Evolutionary conservation across 2,888 invertebrate species (phyloP).

Genomic region (Cetonia aurata): DNA sequence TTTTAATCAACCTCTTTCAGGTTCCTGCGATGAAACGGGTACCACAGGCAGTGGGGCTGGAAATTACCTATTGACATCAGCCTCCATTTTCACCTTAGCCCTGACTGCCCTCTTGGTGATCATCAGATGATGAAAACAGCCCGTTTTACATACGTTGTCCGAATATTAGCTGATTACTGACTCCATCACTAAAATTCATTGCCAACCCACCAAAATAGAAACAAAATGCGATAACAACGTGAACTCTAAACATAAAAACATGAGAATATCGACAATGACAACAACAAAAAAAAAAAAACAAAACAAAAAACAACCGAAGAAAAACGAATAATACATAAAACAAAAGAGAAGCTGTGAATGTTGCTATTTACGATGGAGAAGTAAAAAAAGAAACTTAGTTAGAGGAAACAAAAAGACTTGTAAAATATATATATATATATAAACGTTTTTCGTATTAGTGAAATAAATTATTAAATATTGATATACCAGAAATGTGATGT

Average conservation of each 20-base stretch:
- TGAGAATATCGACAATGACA: background rate
- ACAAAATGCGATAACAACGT: conserved; percentile 11
- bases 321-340: background rate
- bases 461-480: too few relatives aligned
- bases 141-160: conserved; percentile 42
- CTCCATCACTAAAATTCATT: background rate
- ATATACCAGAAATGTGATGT: too few relatives aligned
- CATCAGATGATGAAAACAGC: conserved; percentile 46
- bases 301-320: background rate
- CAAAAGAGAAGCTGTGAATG: background rate
- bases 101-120: conserved; percentile 27
- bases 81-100: conserved; percentile 37
- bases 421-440: too few relatives aligned
- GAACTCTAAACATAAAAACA: conserved; percentile 21
- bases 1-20: conserved; percentile 41
- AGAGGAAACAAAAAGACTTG: too few relatives aligned
- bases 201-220: background rate
- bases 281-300: conserved; percentile 8
- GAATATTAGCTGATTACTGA: conserved; percentile 41
- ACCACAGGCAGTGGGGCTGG: conserved; percentile 25
- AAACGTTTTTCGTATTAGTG: too few relatives aligned
- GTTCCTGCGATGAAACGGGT: conserved; percentile 49
- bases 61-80: conserved; percentile 39
- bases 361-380: background rate
- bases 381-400: too few relatives aligned